These are phyloP conservation scores for Tiliacea citrago DNA, from an alignment of 2,888 invertebrate genomes.

Conservation along the genomic window DNA sequence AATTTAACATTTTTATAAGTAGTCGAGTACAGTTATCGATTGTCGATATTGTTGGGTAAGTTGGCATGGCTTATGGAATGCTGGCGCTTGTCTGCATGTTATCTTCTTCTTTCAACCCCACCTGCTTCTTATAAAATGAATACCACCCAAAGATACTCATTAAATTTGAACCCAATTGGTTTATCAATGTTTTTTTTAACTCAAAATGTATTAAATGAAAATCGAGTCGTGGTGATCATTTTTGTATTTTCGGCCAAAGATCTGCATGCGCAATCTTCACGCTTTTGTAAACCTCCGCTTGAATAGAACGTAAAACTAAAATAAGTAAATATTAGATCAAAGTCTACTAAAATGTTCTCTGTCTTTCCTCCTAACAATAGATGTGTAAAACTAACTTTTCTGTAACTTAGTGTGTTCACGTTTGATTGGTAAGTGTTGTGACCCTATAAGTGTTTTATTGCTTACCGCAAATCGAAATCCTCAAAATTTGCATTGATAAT, in stretches of 20 bases:
- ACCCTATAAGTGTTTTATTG: constrained; percentile 59
- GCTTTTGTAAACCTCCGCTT: constrained; percentile 71
- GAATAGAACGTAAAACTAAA: constrained; percentile 52
- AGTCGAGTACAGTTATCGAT: constrained; percentile 89
- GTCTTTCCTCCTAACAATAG: constrained; percentile 54
- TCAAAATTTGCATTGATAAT: constrained; percentile 28
- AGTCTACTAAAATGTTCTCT: constrained; percentile 52
- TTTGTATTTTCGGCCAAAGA: constrained; percentile 67
- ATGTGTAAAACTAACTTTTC: constrained; percentile 49
- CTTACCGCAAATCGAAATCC: constrained; percentile 46
- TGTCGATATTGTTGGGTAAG: constrained; percentile 88
- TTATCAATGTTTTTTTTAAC: not conserved
- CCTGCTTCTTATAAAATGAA: constrained; percentile 80
- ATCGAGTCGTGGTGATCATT: constrained; percentile 72
- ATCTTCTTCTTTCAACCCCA: constrained; percentile 71
- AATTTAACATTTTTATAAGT: constrained; percentile 80
- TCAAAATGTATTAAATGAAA: not conserved
- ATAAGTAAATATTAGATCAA: constrained; percentile 46
- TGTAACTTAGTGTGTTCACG: constrained; percentile 59
- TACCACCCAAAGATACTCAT: constrained; percentile 66
- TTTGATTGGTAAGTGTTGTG: constrained; percentile 66
- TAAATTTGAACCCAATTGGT: constrained; percentile 11
- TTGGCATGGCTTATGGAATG: constrained; percentile 85
- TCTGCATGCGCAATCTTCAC: constrained; percentile 74
- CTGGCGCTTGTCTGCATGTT: constrained; percentile 73